Percentiles rank a stretch among this genome's conserved stretches.
Conservation (phyloP, 2,113 vertebrate species). For the Gymnogyps californianus region DNA sequence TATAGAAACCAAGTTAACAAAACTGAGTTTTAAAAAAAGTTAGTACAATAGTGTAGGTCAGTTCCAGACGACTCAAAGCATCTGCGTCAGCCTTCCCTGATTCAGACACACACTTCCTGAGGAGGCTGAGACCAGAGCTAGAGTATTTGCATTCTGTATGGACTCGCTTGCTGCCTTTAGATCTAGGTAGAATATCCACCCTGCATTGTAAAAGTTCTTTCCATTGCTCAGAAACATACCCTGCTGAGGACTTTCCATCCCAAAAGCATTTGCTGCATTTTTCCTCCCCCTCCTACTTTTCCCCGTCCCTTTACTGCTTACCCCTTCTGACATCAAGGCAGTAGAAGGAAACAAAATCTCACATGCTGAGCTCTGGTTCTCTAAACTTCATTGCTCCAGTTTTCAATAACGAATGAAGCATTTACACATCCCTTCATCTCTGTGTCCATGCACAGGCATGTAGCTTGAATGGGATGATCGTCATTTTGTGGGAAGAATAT, state of each 20-base stretch:
- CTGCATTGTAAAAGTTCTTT: neutral
- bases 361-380: neutral
- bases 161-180: neutral
- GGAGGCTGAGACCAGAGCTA: neutral
- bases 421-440: neutral
- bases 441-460: neutral
- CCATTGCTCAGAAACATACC: neutral
- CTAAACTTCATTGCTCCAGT: neutral
- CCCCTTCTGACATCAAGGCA: neutral
- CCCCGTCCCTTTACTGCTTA: neutral
- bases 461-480: neutral
- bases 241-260: neutral
- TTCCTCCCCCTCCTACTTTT: neutral
- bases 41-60: neutral
- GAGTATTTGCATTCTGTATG: neutral
- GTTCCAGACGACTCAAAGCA: neutral
- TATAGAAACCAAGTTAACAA: neutral
- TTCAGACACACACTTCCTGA: neutral
- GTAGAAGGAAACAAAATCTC: neutral
- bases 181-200: neutral
- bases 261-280: neutral
- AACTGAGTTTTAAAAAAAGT: neutral
- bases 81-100: neutral
- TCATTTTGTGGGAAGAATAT: neutral
- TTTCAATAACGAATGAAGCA: neutral